These are phyloP conservation scores for Papilio xuthus DNA, from an alignment of 1,140 invertebrate genomes.

Conservation along the genomic window DNA sequence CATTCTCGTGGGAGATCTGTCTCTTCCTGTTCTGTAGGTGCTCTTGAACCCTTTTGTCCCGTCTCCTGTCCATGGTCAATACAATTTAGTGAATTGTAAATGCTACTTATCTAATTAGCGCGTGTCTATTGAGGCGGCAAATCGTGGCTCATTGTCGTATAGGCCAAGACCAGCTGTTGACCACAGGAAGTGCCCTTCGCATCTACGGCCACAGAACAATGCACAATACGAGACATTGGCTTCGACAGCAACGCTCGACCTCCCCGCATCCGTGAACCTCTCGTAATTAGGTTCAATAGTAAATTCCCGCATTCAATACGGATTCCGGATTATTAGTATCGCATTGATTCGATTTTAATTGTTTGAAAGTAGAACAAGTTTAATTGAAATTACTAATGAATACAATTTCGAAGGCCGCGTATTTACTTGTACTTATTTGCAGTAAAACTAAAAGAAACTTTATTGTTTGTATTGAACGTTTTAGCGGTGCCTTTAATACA, in stretches of 20 bases:
- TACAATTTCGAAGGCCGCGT: slow-evolving; percentile 3
- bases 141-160: slow-evolving; percentile 48
- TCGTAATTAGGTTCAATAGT: slow-evolving; percentile 24
- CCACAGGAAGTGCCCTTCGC: slow-evolving; percentile 72
- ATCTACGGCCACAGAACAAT: slow-evolving; percentile 61
- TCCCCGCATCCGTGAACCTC: slow-evolving; percentile 64
- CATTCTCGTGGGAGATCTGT: not conserved
- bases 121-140: slow-evolving; percentile 45
- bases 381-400: not conserved
- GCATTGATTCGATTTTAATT: not conserved
- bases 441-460: not conserved
- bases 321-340: slow-evolving; percentile 9
- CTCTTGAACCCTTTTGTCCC: not conserved
- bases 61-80: not conserved
- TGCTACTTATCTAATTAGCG: slow-evolving; percentile 32
- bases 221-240: slow-evolving; percentile 70
- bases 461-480: too few species aligned
- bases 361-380: not conserved
- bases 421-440: not conserved
- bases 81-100: slow-evolving; percentile 28
- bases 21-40: not conserved
- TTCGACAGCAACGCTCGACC: slow-evolving; percentile 49
- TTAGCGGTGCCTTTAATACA: too few species aligned
- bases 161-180: slow-evolving; percentile 52
- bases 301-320: slow-evolving; percentile 9